phyloP scores from a whole-genome alignment of 2,888 invertebrate species.

The Crematogaster levior region DNA sequence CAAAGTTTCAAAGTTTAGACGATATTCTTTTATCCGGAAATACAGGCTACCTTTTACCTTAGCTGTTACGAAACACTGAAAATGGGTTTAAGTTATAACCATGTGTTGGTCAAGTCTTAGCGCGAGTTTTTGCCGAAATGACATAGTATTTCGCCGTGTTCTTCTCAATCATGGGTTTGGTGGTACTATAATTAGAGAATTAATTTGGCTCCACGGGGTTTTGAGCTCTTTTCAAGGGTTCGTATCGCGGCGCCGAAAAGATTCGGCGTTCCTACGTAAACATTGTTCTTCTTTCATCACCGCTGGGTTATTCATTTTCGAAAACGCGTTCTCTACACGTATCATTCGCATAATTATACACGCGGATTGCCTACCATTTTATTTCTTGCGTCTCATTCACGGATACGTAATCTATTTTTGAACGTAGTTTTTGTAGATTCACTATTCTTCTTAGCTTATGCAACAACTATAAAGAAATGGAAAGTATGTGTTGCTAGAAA shows the following conservation, averaged over 20 bases:
- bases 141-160: slow-evolving; percentile 67
- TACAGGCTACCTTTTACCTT: slow-evolving; percentile 23
- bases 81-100: slow-evolving; percentile 37
- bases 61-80: slow-evolving; percentile 64
- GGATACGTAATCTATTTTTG: slow-evolving; percentile 5
- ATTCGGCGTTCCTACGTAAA: slow-evolving; percentile 40
- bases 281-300: slow-evolving; percentile 65
- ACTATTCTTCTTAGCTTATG: not conserved
- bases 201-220: slow-evolving; percentile 75
- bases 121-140: slow-evolving; percentile 75
- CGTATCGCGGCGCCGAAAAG: slow-evolving; percentile 46
- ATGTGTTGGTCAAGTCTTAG: slow-evolving; percentile 45
- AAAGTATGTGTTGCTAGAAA: slow-evolving; percentile 3
- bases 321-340: slow-evolving; percentile 54
- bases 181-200: slow-evolving; percentile 74
- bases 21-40: slow-evolving; percentile 28
- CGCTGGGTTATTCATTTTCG: slow-evolving; percentile 58
- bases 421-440: not conserved
- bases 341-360: slow-evolving; percentile 59
- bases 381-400: slow-evolving; percentile 20
- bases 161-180: slow-evolving; percentile 66
- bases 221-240: slow-evolving; percentile 44
- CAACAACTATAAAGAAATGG: not conserved
- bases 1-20: slow-evolving; percentile 5
- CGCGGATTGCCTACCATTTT: slow-evolving; percentile 35